Evolutionary conservation across 1,140 invertebrate genomes (phyloP).

Genomic region (Nomia melanderi): DNA sequence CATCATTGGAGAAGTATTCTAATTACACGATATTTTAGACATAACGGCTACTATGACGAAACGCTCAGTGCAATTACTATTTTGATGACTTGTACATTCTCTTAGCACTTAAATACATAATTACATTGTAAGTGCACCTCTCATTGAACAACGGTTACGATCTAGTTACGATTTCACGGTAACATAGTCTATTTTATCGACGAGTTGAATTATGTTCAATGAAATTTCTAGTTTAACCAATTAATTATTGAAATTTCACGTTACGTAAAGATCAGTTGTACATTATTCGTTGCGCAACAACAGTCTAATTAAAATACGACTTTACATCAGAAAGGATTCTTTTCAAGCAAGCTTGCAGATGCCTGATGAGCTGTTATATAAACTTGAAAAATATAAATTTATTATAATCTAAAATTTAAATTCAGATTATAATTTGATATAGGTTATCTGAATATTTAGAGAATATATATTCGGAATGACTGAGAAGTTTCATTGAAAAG

Average conservation of each 20-base stretch:
- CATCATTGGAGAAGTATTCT: slow-evolving; percentile 11
- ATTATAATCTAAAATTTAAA: no score
- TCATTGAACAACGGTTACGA: slow-evolving; percentile 43
- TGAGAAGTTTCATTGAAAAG: no score
- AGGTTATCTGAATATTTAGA: no score
- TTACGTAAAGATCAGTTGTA: neutral
- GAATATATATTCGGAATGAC: no score
- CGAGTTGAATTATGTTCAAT: neutral
- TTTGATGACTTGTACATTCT: neutral
- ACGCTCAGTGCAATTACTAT: neutral
- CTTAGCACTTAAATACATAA: neutral
- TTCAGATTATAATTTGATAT: no score
- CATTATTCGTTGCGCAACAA: neutral
- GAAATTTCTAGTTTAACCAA: slow-evolving; percentile 1
- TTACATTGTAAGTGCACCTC: slow-evolving; percentile 1
- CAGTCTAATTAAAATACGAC: neutral
- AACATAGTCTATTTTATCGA: neutral
- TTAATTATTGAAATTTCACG: slow-evolving; percentile 20
- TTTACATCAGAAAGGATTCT: neutral
- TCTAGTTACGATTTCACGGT: slow-evolving; percentile 40
- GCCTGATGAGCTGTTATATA: no score
- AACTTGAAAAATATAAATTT: no score
- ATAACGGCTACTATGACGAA: neutral
- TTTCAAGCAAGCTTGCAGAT: neutral
- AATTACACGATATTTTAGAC: slow-evolving; percentile 10